Evolutionary conservation across 2,113 vertebrate genomes (phyloP), one percentile per base, ranked within the genome.

Genomic region (Passer montanus): DNA sequence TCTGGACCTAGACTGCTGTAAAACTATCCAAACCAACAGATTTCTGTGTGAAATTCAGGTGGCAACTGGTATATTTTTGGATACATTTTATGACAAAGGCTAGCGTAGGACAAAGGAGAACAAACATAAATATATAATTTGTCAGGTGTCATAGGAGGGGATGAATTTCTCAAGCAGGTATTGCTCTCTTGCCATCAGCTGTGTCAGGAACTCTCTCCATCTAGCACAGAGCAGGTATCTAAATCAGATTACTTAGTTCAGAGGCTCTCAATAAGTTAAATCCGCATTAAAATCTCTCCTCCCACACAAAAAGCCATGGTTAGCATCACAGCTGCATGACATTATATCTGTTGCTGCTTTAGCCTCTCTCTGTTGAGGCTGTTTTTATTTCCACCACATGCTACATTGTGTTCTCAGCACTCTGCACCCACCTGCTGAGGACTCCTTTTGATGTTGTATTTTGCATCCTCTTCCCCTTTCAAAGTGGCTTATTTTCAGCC

Each of bases 351-450:
- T 35, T 70, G 8, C 12, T 82, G 5, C 22, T 74, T 63, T 55
- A 75, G 13, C 26, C 9, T 82, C 28, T 53, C 23, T 46, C 10
- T 50, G 4, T 49, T 39, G 44, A 13, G 30, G 7, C 7, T 79
- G 13, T 53, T 52, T 79, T 37, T 37, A 13, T 8, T 85, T 59
- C 37, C 11, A 52, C 0, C 0, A 0, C 7, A 33, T 9, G 20
- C 16, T 64, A 9, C 37, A 31, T 58, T 7, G 1, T 1, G 1
- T 41, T 37, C 5, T 73, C 64, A 76, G 15, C 13, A 22, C 17
- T 76, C 41, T 60, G 21, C 24, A 60, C 7, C 7, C 22, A 58
- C 20, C 7, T 31, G 26, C 30, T 73, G 35, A 78, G 47, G 47
- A 20, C 7, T 69, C 5, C 23, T 84, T 82, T 78, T 77, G 12